Evolutionary conservation across 2,888 invertebrate genomes (phyloP), one percentile per base, ranked within the genome.

Genomic region (Leptopilina syphax): DNA sequence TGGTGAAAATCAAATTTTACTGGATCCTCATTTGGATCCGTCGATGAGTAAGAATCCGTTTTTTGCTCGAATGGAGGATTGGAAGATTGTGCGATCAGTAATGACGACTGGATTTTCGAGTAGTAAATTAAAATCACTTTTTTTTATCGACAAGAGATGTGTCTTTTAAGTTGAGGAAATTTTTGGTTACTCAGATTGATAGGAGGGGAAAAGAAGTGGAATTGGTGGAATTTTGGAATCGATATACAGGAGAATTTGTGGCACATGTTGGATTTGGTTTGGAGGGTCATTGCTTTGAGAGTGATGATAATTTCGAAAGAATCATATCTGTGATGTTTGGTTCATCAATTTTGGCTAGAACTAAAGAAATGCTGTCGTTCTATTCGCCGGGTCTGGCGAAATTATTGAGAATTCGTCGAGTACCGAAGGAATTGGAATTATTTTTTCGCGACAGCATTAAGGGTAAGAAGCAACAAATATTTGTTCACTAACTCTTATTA

Each of bases 1-100:
- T 41, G 78, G 82, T 0, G 83, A 85, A n/a, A 89, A 88, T 63
- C 81, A 82, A 3, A 13, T 83, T 0, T 41, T 66, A 1, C 41
- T 87, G 0, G 80, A 85, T 47, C 79, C 83, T 4, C 54, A 84
- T 0, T 41, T 84, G 1, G 88, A 88, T 78, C 86, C 85, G 0
- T 77, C 87, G 1, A 60, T 86, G 12, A 41, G 84, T 0, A 79
- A 81, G 44, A 87, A 88, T 85, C 87, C 88, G 0, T 88, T 88
- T 50, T 86, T 88, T 68, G 82, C 83, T 1, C 47, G 34, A 0
- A 87, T 83, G 1, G 79, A 81, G 1, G n/a, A 76, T n/a, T 88
- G 87, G 88, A 87, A 87, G 44, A 79, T 7, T 0, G 67, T 78
- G 4, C 78, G 85, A 3, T 70, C 76, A 54, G 83, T 79, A 12